Evolutionary conservation across 2,113 vertebrate species (phyloP).

Genomic region (Hypocryptadius cinnamomeus): DNA sequence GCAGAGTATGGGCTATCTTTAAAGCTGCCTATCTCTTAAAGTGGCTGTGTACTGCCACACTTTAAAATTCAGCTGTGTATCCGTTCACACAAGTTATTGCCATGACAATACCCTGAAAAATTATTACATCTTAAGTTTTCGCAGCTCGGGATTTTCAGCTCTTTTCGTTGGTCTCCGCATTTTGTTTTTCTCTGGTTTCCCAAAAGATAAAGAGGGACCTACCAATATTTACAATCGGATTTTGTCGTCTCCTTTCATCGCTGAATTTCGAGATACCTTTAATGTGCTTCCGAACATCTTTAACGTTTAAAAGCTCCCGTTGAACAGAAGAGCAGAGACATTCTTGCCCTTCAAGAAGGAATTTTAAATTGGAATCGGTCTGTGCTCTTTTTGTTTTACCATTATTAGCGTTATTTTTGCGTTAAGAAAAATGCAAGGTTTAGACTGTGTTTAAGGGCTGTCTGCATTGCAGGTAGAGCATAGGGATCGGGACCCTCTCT

Average conservation of each 20-base stretch:
- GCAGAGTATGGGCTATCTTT: not conserved
- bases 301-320: not conserved
- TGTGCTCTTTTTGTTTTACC: not conserved
- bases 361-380: not conserved
- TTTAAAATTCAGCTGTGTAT: not conserved
- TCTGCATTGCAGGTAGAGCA: not conserved
- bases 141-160: not conserved
- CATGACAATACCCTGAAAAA: not conserved
- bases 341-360: not conserved
- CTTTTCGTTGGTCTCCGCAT: not conserved
- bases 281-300: not conserved
- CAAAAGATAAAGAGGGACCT: not conserved
- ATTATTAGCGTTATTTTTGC: not conserved
- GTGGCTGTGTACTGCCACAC: no score
- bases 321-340: not conserved
- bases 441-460: not conserved
- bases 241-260: not conserved
- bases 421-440: rapidly evolving
- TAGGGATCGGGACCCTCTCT: rapidly evolving
- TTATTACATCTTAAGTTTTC: not conserved
- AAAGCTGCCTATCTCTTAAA: not conserved
- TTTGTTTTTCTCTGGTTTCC: not conserved
- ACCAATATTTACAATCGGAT: not conserved
- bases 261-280: not conserved
- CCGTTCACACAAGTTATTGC: not conserved